Evolutionary conservation across 2,113 vertebrate genomes (phyloP).

Genomic region (Cryptoleucopteryx plumbea): DNA sequence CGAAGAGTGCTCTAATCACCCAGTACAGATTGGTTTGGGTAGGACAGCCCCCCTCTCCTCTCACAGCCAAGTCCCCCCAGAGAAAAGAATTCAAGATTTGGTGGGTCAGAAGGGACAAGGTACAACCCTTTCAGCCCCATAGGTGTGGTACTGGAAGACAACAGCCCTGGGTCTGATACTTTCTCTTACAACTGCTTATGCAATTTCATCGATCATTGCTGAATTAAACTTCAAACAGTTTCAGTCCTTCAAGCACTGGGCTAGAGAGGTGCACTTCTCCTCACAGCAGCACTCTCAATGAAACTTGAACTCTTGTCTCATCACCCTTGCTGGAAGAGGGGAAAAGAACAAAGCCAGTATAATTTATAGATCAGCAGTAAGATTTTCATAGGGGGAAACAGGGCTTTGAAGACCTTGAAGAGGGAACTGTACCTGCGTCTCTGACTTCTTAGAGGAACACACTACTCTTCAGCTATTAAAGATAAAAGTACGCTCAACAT

Average conservation of each 20-base stretch:
- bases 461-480: background rate
- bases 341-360: background rate
- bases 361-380: background rate
- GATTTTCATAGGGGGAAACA: background rate
- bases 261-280: background rate
- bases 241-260: background rate
- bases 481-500: background rate
- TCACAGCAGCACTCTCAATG: background rate
- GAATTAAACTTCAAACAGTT: background rate
- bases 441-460: background rate
- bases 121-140: background rate
- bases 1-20: background rate
- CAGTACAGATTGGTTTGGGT: background rate
- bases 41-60: background rate
- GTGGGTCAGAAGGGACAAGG: background rate
- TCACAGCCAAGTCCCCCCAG: background rate
- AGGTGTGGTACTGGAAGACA: background rate
- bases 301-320: background rate
- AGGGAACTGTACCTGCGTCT: background rate
- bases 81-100: background rate
- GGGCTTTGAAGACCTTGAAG: background rate
- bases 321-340: background rate
- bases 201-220: background rate
- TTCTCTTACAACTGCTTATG: background rate
- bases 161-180: background rate